Percentiles rank a stretch among this genome's conserved stretches.
phyloP scores from a whole-genome alignment of 1,140 invertebrate species.

The Thalassaphorura encarpata region DNA sequence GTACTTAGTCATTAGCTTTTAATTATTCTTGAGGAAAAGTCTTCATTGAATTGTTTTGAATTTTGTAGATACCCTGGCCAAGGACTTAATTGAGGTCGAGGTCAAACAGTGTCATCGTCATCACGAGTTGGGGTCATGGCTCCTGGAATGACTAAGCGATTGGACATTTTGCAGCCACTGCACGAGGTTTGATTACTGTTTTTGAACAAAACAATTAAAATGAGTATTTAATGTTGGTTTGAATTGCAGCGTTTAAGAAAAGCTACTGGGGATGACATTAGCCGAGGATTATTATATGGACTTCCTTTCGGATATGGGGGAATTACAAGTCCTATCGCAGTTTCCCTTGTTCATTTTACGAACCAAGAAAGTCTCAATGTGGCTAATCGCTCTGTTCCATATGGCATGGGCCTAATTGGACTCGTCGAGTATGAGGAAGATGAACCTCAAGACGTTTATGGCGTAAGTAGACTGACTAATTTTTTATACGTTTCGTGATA shows the following conservation, averaged over 20 bases:
- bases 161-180: constrained; percentile 22
- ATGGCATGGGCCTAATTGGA: constrained; percentile 22
- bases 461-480: constrained; percentile 4
- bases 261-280: constrained; percentile 3
- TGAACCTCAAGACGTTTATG: constrained; percentile 22
- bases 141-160: too few species aligned
- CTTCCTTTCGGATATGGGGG: constrained; percentile 8
- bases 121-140: too few species aligned
- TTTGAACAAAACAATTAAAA: background rate
- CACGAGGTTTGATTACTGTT: constrained; percentile 14
- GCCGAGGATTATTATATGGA: constrained; percentile 18
- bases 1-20: too few species aligned
- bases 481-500: background rate
- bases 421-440: constrained; percentile 27
- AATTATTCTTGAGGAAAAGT: too few species aligned
- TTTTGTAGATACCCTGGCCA: too few species aligned
- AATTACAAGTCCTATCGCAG: constrained; percentile 14
- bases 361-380: constrained; percentile 14
- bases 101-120: too few species aligned
- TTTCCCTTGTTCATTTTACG: constrained; percentile 15
- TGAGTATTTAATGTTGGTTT: constrained; percentile 1
- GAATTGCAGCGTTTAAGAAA: constrained; percentile 17
- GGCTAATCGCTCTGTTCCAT: constrained; percentile 10
- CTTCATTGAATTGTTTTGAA: too few species aligned
- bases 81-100: too few species aligned